Base-by-base conservation (phyloP, 1,140 invertebrate species). In the Drosophila busckii region DNA sequence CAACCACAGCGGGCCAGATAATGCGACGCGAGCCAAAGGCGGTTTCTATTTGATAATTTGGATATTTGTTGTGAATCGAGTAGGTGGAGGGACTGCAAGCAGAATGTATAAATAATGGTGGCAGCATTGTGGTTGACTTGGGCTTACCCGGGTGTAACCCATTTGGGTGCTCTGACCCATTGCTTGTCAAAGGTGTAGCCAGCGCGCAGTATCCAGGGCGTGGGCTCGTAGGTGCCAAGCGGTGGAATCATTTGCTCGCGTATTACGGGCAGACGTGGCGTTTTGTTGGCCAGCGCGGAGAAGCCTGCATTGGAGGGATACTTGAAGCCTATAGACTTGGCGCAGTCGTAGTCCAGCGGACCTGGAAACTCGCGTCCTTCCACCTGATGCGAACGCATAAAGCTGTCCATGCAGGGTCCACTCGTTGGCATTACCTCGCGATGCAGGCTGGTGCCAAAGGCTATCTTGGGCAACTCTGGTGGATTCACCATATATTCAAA, bases 401-500 rank as follows among this genome's bases (percentile, higher is more conserved):
- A 82, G 20, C 64, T 63, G 4, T 40, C 32, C 19, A 84, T 13
- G 10, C 26, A 44, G 2, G 65, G 52, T 0, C 58, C 67, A 1
- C 12, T 48, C 0, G 48, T 38, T 0, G 71, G 75, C 38, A 76
- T 49, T 4, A 64, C 59, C 15, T 58, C 61, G 15, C 84, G 61
- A 2, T 64, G 38, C 41, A 84, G 58, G 6, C 58, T 66, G 0
- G 52, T 62, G 7, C 82, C 65, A 26, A 86, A 86, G 2, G 62
- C 75, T 3, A 84, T 62, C n/a, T 62, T 80, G 2, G 78, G 67
- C 31, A 49, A 22, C 10, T 42, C 52, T 4, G 59, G 63, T 4
- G 78, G 78, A 64, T 84, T 86, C 16, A 86, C 75, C 15, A 86
- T 67, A 84, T 86, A 86, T 4, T 71, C 58, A 17, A 86, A 86